Percentiles rank a stretch among this genome's conserved stretches.
These are phyloP conservation scores for Oncorhynchus nerka DNA, from an alignment of 2,113 vertebrate genomes.

Conservation along the genomic window DNA sequence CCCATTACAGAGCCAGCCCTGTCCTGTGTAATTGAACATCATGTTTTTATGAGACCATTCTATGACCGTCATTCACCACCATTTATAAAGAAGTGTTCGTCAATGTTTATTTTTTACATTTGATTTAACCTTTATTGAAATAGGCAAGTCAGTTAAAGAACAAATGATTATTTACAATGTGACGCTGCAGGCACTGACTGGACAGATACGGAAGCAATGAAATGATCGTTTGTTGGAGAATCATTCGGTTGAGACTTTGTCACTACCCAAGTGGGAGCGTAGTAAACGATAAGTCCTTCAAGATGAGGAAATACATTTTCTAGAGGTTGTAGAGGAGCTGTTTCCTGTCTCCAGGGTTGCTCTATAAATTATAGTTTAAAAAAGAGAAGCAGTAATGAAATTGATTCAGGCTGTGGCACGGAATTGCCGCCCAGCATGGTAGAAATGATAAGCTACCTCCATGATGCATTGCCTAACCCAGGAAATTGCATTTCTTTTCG, in stretches of 20 bases:
- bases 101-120: not conserved
- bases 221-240: conserved; percentile 13
- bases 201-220: conserved; percentile 22
- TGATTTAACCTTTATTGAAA: too few species aligned
- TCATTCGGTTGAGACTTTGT: conserved; percentile 4
- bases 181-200: conserved; percentile 10
- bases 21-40: not conserved
- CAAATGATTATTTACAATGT: not conserved
- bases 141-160: too few species aligned
- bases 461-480: conserved; percentile 28
- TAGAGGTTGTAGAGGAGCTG: conserved; percentile 35
- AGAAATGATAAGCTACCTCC: conserved; percentile 30
- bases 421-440: conserved; percentile 41
- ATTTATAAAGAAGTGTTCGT: conserved; percentile 27
- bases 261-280: not conserved
- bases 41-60: conserved; percentile 16
- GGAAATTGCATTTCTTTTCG: conserved; percentile 50
- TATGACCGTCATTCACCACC: conserved; percentile 11
- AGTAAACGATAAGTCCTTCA: conserved; percentile 23
- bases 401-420: conserved; percentile 35
- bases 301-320: conserved; percentile 25
- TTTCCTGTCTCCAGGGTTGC: conserved; percentile 25
- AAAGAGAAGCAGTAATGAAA: conserved; percentile 45
- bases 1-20: not conserved
- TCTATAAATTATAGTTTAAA: conserved; percentile 41